Percentiles rank a stretch among this genome's conserved stretches.
Evolutionary conservation across 1,140 invertebrate genomes (phyloP).

Genomic region (Pseudomyrmex flavicornis): DNA sequence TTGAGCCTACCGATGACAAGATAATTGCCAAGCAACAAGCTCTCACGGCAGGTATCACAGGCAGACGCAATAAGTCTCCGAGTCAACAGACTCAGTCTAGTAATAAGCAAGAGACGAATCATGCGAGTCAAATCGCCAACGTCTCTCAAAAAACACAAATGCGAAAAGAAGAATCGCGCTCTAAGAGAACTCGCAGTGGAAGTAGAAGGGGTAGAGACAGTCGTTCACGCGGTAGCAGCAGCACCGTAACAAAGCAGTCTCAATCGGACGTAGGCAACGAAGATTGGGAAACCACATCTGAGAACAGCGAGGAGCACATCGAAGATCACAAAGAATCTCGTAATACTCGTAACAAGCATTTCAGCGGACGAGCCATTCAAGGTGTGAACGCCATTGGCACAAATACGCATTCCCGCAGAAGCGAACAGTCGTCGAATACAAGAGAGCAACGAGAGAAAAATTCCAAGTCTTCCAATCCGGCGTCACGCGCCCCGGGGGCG

Average conservation of each 20-base stretch:
- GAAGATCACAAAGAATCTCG: conserved; percentile 82
- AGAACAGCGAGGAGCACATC: conserved; percentile 87
- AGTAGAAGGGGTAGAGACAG: conserved; percentile 80
- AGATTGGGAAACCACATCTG: conserved; percentile 89
- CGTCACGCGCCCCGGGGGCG: conserved; percentile 79
- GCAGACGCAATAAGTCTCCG: conserved; percentile 82
- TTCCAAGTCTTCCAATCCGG: conserved; percentile 74
- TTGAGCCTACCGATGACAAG: conserved; percentile 87
- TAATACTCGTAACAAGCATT: conserved; percentile 78
- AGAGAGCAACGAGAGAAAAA: conserved; percentile 78
- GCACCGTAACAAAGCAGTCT: conserved; percentile 76
- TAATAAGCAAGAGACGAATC: conserved; percentile 70
- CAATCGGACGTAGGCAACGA: conserved; percentile 86
- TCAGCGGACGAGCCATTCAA: conserved; percentile 72
- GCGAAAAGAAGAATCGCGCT: conserved; percentile 81
- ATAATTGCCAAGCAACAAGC: conserved; percentile 89
- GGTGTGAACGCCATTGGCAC: conserved; percentile 41
- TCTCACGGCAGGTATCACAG: conserved; percentile 88
- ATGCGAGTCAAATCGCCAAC: conserved; percentile 48
- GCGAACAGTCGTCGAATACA: conserved; percentile 74
- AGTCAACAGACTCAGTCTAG: conserved; percentile 69
- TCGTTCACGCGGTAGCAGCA: conserved; percentile 75
- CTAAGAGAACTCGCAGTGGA: conserved; percentile 80
- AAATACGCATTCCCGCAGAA: conserved; percentile 72
- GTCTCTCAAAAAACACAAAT: conserved; percentile 66